phyloP scores from a whole-genome alignment of 2,888 invertebrate genomes.

The Lottia scabra region DNA sequence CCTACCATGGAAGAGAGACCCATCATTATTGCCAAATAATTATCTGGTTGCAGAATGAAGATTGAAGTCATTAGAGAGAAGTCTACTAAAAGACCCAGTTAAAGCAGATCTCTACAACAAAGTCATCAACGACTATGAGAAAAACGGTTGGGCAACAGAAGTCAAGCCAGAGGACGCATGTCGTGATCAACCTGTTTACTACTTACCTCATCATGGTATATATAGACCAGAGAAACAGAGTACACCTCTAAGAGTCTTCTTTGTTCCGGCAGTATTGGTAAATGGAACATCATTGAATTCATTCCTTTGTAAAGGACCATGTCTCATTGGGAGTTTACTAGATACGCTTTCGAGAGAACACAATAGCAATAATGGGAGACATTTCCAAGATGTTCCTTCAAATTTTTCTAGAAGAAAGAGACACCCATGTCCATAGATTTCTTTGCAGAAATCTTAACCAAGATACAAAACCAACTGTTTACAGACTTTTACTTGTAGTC shows the following conservation, averaged over 20 bases:
- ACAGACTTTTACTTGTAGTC: constrained; percentile 7
- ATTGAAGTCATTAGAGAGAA: constrained; percentile 13
- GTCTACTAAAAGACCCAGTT: not conserved
- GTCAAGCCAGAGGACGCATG: not conserved
- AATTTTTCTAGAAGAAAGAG: not conserved
- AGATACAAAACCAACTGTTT: too few species aligned
- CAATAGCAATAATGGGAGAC: not conserved
- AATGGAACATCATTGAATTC: constrained; percentile 7
- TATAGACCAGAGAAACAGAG: constrained; percentile 18
- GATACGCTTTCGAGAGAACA: constrained; percentile 12
- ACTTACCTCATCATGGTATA: constrained; percentile 21
- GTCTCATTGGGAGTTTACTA: constrained; percentile 1
- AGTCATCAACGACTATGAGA: constrained; percentile 12
- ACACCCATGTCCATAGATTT: too few species aligned
- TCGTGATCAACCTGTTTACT: not conserved
- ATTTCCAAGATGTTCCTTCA: not conserved
- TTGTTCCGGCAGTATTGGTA: constrained; percentile 15
- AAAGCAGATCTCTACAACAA: constrained; percentile 11
- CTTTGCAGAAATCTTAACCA: too few species aligned
- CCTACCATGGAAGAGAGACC: constrained; percentile 19
- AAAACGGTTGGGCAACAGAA: constrained; percentile 13
- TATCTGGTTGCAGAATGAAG: constrained; percentile 10
- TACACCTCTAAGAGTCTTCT: constrained; percentile 16
- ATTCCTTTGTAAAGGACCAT: constrained; percentile 7
- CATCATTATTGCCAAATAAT: constrained; percentile 13